Percentiles rank a stretch among this genome's conserved stretches.
Conservation (phyloP, 2,113 vertebrate genomes). For the Sciurus niger region DNA sequence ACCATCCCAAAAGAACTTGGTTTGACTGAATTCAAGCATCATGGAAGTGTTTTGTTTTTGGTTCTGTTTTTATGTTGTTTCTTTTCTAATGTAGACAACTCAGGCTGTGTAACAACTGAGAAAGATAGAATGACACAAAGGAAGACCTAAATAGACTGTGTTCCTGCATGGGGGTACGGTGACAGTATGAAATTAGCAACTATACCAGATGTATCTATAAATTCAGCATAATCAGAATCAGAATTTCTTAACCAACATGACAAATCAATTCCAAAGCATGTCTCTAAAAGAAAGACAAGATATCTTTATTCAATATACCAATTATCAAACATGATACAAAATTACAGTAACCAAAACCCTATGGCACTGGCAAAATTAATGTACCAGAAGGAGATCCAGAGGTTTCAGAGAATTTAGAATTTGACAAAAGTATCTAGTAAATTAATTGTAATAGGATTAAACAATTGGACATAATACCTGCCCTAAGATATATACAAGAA, state of each 20-base stretch:
- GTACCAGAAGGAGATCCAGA: constrained; percentile 1
- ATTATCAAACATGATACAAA: constrained; percentile 30
- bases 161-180: background rate
- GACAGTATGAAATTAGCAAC: background rate
- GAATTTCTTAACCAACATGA: constrained; percentile 8
- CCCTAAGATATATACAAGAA: constrained; percentile 24
- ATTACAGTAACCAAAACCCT: constrained; percentile 36
- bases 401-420: background rate
- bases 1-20: background rate
- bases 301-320: background rate
- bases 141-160: background rate
- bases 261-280: background rate
- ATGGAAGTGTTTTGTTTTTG: background rate
- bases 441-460: background rate
- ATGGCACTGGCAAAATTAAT: background rate
- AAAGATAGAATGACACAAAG: background rate
- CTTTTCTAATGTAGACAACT: background rate
- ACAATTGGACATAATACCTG: background rate
- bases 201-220: background rate
- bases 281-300: constrained; percentile 6
- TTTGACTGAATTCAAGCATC: constrained; percentile 35
- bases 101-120: background rate
- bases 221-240: background rate
- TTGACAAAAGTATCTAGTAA: background rate
- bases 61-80: constrained; percentile 9